These are phyloP conservation scores for Rhynchonycteris naso DNA, from an alignment of 2,797 vertebrate species.

Conservation along the genomic window DNA sequence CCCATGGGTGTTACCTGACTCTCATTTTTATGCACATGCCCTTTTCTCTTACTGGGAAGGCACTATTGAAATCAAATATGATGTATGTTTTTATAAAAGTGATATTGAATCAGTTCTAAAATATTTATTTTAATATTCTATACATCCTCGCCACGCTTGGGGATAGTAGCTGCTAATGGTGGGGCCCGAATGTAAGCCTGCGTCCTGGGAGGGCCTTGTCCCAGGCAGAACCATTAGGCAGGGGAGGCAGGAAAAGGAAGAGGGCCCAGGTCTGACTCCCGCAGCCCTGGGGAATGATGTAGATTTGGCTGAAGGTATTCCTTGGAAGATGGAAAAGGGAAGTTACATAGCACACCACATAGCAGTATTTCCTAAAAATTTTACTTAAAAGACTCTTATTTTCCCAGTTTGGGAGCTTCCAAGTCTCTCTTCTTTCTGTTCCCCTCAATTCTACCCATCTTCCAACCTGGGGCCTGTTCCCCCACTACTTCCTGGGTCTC, in stretches of 20 bases:
- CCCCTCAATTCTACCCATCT: no score
- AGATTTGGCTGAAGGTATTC: neutral
- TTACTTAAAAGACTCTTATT: neutral
- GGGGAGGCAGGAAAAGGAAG: neutral
- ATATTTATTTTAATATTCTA: neutral
- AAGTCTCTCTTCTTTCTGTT: neutral
- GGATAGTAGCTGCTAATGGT: neutral
- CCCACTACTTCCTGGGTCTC: neutral
- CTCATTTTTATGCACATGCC: no score
- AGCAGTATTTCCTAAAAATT: neutral
- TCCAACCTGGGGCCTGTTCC: neutral
- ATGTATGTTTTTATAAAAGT: neutral
- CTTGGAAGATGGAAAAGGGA: neutral
- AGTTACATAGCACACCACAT: accelerated
- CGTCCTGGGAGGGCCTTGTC: neutral
- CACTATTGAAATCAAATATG: neutral
- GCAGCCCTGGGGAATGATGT: accelerated
- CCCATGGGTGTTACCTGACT: neutral
- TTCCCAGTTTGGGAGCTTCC: neutral
- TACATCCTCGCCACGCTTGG: neutral
- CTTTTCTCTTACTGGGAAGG: neutral
- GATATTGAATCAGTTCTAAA: neutral
- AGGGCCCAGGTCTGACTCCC: neutral
- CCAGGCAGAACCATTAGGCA: neutral
- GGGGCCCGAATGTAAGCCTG: neutral